Percentiles rank a stretch among this genome's conserved stretches.
phyloP scores from a whole-genome alignment of 2,888 invertebrate genomes.

The Drosophila melanocephala region DNA sequence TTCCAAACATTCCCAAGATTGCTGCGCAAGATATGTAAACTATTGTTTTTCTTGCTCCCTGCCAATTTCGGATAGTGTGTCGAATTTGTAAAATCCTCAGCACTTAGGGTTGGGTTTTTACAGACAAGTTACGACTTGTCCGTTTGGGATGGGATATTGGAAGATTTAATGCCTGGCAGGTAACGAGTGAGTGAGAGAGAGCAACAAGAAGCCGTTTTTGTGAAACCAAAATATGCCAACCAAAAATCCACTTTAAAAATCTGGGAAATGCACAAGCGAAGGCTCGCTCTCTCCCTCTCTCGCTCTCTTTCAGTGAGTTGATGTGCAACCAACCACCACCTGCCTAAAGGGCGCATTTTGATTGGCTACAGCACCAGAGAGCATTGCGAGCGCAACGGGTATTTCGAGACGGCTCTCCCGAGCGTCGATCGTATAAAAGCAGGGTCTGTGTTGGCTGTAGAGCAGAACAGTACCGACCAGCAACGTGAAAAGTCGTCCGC shows the following conservation, averaged over 20 bases:
- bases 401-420: constrained; percentile 17
- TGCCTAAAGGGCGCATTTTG: constrained; percentile 56
- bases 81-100: constrained; percentile 72
- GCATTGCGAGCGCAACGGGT: constrained; percentile 15
- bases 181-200: constrained; percentile 49
- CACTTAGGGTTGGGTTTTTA: constrained; percentile 54
- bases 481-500: constrained; percentile 50
- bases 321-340: constrained; percentile 72
- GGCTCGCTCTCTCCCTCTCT: constrained; percentile 14
- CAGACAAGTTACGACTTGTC: constrained; percentile 71
- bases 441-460: constrained; percentile 27
- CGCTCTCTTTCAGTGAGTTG: constrained; percentile 20
- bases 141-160: constrained; percentile 42
- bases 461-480: constrained; percentile 69
- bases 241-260: constrained; percentile 54
- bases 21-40: constrained; percentile 55
- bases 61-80: constrained; percentile 64
- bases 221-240: constrained; percentile 37
- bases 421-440: constrained; percentile 71
- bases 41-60: constrained; percentile 50
- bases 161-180: constrained; percentile 58
- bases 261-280: constrained; percentile 21
- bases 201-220: constrained; percentile 38
- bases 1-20: constrained; percentile 59
- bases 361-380: constrained; percentile 59